phyloP scores from a whole-genome alignment of 2,797 vertebrate genomes.

The Propithecus deckenii region DNA sequence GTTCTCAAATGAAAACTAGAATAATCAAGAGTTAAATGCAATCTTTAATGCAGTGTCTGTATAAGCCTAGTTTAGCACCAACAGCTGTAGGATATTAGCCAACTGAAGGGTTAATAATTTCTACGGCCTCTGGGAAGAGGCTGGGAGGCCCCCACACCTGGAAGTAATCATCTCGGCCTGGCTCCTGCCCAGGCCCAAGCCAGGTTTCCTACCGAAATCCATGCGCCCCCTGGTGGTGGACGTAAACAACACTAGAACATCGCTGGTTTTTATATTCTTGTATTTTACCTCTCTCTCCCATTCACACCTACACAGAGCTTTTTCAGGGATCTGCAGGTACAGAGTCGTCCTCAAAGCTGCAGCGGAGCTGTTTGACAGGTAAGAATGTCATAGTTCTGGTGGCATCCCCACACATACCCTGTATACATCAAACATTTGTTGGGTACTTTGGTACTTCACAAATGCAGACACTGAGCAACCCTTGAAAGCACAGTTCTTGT shows the following conservation, averaged over 20 bases:
- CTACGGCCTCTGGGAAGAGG: neutral
- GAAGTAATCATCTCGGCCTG: neutral
- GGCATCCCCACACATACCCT: neutral
- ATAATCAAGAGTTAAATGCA: neutral
- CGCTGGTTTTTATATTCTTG: neutral
- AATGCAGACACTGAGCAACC: neutral
- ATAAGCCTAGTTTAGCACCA: neutral
- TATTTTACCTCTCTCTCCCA: neutral
- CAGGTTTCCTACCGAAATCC: neutral
- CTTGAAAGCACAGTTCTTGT: neutral
- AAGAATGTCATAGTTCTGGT: neutral
- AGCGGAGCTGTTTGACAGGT: neutral
- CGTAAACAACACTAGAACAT: conserved; percentile 14
- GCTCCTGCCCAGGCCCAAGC: neutral
- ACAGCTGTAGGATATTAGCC: neutral
- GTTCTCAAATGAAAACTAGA: neutral
- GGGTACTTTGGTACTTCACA: neutral
- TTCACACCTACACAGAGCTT: neutral
- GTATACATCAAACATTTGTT: neutral
- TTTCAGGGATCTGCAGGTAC: neutral
- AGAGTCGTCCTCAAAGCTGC: neutral
- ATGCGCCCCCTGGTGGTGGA: conserved; percentile 67
- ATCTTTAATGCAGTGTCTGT: neutral
- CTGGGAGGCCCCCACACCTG: neutral
- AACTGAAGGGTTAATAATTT: conserved; percentile 29